Evolutionary conservation across 2,797 vertebrate species (phyloP).

Genomic region (Rousettus madagascariensis): DNA sequence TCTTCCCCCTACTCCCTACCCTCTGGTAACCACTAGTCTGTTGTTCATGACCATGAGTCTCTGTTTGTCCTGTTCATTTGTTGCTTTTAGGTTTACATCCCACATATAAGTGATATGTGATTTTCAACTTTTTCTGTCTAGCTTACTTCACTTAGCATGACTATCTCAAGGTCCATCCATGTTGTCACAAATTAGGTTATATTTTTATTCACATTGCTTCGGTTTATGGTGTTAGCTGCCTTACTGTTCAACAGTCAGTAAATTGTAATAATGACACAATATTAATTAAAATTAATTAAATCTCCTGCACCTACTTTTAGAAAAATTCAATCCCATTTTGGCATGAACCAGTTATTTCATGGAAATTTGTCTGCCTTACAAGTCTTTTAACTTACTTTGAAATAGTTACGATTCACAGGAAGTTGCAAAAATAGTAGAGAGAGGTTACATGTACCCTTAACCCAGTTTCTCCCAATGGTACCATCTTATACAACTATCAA

Average conservation of each 20-base stretch:
- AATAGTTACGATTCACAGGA: slow-evolving; percentile 4
- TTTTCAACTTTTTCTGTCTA: no score
- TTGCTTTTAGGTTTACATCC: no score
- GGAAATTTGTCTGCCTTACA: neutral
- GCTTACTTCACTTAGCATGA: no score
- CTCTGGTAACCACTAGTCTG: no score
- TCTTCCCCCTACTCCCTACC: no score
- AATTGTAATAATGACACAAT: neutral
- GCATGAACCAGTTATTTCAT: neutral
- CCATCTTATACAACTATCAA: neutral
- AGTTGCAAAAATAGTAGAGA: neutral
- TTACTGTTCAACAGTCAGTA: neutral
- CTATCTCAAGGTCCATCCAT: no score
- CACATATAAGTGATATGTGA: no score
- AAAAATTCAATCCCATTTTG: slow-evolving; percentile 19
- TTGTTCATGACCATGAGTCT: no score
- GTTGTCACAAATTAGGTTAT: neutral
- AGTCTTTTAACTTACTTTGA: neutral
- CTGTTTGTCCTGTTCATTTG: no score
- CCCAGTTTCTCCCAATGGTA: neutral
- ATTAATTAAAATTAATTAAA: slow-evolving; percentile 21
- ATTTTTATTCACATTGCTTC: neutral
- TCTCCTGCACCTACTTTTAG: neutral
- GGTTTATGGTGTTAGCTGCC: neutral
- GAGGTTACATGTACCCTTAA: neutral